These are phyloP conservation scores for Atrina japonica DNA, from an alignment of 2,888 invertebrate genomes.

Conservation along the genomic window DNA sequence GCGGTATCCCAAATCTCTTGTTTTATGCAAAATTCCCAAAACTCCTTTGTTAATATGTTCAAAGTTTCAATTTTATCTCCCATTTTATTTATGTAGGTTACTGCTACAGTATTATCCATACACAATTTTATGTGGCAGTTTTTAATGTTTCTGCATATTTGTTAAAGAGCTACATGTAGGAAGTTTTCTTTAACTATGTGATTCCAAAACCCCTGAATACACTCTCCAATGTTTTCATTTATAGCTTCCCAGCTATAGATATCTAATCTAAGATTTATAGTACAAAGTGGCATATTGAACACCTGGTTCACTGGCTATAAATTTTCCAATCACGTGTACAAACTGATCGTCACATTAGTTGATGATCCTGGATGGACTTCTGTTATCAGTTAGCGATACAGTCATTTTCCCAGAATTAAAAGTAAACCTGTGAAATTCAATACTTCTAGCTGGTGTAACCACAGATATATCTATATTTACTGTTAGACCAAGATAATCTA, in stretches of 20 bases:
- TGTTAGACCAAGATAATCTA: constrained; percentile 38
- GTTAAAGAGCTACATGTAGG: too few species aligned
- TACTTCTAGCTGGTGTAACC: constrained; percentile 31
- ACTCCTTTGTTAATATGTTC: constrained; percentile 32
- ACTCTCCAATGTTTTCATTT: not conserved
- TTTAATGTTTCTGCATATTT: too few species aligned
- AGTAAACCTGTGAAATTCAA: constrained; percentile 38
- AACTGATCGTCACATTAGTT: constrained; percentile 2
- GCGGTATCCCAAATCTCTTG: constrained; percentile 27
- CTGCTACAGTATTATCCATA: too few species aligned
- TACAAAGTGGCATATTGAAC: constrained; percentile 18
- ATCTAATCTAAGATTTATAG: constrained; percentile 25
- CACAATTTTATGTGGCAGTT: too few species aligned
- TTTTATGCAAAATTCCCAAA: constrained; percentile 19
- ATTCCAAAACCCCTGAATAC: constrained; percentile 33
- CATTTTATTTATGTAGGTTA: too few species aligned
- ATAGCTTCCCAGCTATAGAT: constrained; percentile 19
- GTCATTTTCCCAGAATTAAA: constrained; percentile 14
- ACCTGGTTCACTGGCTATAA: constrained; percentile 17
- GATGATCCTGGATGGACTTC: not conserved
- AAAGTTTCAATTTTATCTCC: too few species aligned
- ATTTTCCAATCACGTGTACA: constrained; percentile 17
- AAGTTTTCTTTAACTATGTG: constrained; percentile 14
- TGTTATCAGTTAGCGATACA: constrained; percentile 5
- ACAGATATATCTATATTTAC: constrained; percentile 45